A percentile compares a stretch with the other conserved stretches of the same genome.
Evolutionary conservation across 2,113 vertebrate species (phyloP).

Genomic region (Phoxinus phoxinus): DNA sequence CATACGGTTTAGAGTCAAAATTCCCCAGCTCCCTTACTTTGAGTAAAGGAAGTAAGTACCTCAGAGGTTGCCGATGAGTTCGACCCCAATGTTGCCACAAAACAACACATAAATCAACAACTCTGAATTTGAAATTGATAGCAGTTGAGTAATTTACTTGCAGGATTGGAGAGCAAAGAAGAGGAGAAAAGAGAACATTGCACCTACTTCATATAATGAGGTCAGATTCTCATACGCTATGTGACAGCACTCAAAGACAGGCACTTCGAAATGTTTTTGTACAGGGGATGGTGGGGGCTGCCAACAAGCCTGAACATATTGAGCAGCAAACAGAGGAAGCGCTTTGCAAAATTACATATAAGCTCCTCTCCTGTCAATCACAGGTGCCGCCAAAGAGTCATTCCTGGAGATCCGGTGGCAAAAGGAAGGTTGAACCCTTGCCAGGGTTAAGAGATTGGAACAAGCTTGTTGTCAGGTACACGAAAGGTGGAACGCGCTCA

Average conservation of each 20-base stretch:
- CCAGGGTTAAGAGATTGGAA: slow-evolving; percentile 60
- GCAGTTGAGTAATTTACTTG: slow-evolving; percentile 34
- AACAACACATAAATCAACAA: slow-evolving; percentile 63
- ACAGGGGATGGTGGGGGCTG: slow-evolving; percentile 66
- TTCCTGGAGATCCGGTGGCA: slow-evolving; percentile 65
- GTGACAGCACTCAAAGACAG: slow-evolving; percentile 73
- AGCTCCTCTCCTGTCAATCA: slow-evolving; percentile 77
- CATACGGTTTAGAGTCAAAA: slow-evolving; percentile 61
- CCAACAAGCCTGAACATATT: slow-evolving; percentile 78
- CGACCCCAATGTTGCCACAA: slow-evolving; percentile 30
- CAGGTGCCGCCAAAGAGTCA: slow-evolving; percentile 62
- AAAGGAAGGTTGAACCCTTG: slow-evolving; percentile 48
- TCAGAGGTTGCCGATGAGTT: slow-evolving; percentile 63
- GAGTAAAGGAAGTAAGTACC: slow-evolving; percentile 55
- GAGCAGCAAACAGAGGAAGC: slow-evolving; percentile 63
- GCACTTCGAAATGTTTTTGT: slow-evolving; percentile 74
- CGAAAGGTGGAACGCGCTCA: slow-evolving; percentile 48
- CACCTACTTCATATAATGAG: slow-evolving; percentile 71
- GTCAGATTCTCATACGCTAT: slow-evolving; percentile 63
- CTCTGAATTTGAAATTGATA: slow-evolving; percentile 62
- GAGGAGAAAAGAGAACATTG: slow-evolving; percentile 43
- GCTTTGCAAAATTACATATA: slow-evolving; percentile 80
- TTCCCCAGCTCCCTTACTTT: slow-evolving; percentile 59
- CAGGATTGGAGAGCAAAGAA: slow-evolving; percentile 28
- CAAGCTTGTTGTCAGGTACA: slow-evolving; percentile 62